Base-by-base conservation (phyloP, 2,113 vertebrate species). In the Syngnathus typhle region DNA sequence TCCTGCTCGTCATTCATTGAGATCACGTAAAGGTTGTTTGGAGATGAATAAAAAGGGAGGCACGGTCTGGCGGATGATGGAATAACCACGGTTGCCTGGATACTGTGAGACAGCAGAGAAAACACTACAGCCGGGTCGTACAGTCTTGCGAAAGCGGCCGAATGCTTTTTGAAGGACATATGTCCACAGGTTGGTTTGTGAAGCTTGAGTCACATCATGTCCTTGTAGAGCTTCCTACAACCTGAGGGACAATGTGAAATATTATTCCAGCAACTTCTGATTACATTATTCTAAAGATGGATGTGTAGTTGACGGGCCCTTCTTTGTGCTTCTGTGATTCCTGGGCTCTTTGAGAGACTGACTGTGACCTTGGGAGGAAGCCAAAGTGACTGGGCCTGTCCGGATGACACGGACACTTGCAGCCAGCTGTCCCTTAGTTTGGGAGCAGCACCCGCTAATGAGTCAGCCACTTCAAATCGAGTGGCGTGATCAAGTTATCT, bases 61-160 rank as follows among this genome's bases (percentile, higher is more conserved):
- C 67, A 75, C 69, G 49, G 69, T 81, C 73, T 82, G 77, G 73
- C 68, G 67, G 61, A 85, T 87, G 85, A 88, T 85, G 83, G 84
- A 83, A 87, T 86, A 81, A 84, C 59, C 10, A 27, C 60, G 70
- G 66, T 87, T 88, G 88, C 85, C 82, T 87, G 43, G 88, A 72
- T 82, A 89, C 86, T 66, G 60, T 44, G 63, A 73, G 70, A 75
- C 56, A 41, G 77, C 4, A 55, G 69, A 65, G 64, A 68, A 75
- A 79, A 65, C 73, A 62, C 70, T 44, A 70, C 58, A 46, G 63
- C 64, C 67, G 39, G 79, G 77, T 72, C 73, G 73, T 54, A 55
- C 65, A 39, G 66, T 79, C 56, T 79, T 77, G 66, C 27, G 27
- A 32, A 32, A 32, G 27, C 27, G 3, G 2, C 27, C 3, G 27